Evolutionary conservation across 1,140 invertebrate genomes (phyloP), one percentile per base, ranked within the genome.

Genomic region (Tenebrio molitor): DNA sequence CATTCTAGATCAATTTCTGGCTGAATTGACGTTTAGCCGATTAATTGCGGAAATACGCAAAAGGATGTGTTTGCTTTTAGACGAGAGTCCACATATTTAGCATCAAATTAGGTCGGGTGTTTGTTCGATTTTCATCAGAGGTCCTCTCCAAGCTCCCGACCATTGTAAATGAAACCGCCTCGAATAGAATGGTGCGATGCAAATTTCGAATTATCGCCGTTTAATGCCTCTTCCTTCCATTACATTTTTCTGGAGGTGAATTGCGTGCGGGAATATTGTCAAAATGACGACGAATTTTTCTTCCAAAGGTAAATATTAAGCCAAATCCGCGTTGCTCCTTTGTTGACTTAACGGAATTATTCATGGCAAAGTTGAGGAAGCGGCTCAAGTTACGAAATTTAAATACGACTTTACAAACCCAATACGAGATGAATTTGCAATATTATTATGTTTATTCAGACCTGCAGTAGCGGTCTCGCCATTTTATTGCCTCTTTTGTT

Each of bases 11-110:
- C 50, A 58, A 58, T 58, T 58, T 58, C 50, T 58, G 8, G 44
- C 50, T 29, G 50, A 25, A 42, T 23, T 66, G 64, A 66, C 64
- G 36, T 66, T 66, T 42, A 66, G 15, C 42, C 64, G 42, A 66
- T 66, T 66, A 66, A 66, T 66, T 66, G 42, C 64, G 64, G 64
- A 66, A 66, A 42, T 66, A 65, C 63, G 39, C 12, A 65, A 65
- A 58, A 58, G 50, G 50, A 65, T 44, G 64, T 66, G 36, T 39
- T 39, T 65, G 33, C 34, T 65, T 65, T 42, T 15, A 17, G 33
- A 65, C 34, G 8, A 29, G 36, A 33, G 36, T 14, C 42, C 64
- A 29, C 36, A 66, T 66, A 66, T 44, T 44, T 66, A 66, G 64
- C 50, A 58, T 58, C 29, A 58, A 58, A 58, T 58, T 58, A 29